Evolutionary conservation across 2,888 invertebrate genomes (phyloP).

Genomic region (Abrostola tripartita): DNA sequence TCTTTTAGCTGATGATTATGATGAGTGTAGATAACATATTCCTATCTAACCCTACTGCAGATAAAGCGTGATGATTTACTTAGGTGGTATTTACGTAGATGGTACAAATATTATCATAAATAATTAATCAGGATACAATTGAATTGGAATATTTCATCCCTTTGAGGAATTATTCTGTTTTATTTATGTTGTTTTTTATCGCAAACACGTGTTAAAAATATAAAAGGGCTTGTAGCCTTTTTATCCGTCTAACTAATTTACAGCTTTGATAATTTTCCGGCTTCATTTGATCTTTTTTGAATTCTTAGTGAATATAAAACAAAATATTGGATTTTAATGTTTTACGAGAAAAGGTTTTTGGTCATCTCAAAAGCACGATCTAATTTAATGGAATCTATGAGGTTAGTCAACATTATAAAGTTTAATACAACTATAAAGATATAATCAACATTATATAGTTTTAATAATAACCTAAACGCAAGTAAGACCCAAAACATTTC

Average conservation of each 20-base stretch:
- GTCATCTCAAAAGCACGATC: not conserved
- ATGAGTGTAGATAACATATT: too few species aligned
- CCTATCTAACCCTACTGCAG: too few species aligned
- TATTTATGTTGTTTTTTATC: constrained; percentile 34
- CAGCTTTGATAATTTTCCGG: not conserved
- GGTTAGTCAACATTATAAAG: too few species aligned
- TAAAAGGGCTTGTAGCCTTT: constrained; percentile 23
- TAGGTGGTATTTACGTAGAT: too few species aligned
- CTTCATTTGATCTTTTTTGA: not conserved
- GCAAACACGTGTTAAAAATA: too few species aligned
- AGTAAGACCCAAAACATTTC: too few species aligned
- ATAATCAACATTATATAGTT: too few species aligned
- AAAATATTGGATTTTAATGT: not conserved
- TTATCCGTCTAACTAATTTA: constrained; percentile 47
- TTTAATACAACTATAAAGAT: too few species aligned
- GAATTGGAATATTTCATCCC: constrained; percentile 26
- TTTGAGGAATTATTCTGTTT: constrained; percentile 37
- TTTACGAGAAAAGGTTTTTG: not conserved
- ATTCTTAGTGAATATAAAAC: not conserved
- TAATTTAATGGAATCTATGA: too few species aligned
- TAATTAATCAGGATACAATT: constrained; percentile 11
- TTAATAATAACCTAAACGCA: too few species aligned
- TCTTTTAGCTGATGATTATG: too few species aligned
- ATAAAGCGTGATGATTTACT: too few species aligned
- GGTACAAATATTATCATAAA: not conserved